phyloP scores from a whole-genome alignment of 1,140 invertebrate genomes.

The Mamestra configurata region DNA sequence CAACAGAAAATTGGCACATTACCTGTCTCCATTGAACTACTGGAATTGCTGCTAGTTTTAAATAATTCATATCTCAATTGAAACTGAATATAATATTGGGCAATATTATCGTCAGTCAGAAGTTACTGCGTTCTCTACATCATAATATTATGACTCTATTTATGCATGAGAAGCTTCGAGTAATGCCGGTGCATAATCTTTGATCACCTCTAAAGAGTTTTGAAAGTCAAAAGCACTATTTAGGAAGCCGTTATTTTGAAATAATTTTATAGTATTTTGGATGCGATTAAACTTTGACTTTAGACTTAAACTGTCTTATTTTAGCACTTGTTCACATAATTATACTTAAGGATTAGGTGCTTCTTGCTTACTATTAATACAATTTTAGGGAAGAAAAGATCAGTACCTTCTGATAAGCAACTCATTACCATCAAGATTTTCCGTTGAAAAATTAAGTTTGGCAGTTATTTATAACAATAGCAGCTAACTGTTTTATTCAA shows the following conservation, averaged over 20 bases:
- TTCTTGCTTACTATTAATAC: too few species aligned
- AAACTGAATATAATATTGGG: conserved; percentile 30
- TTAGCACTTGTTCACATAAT: too few species aligned
- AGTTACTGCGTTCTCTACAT: conserved; percentile 6
- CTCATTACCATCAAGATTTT: too few species aligned
- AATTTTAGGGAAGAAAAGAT: too few species aligned
- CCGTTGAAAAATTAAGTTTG: too few species aligned
- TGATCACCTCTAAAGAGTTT: not conserved
- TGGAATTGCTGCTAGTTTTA: conserved; percentile 5
- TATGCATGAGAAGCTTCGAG: not conserved
- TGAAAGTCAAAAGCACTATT: not conserved
- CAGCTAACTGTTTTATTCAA: too few species aligned
- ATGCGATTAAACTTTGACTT: too few species aligned
- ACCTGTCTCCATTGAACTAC: conserved; percentile 31
- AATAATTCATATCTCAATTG: conserved; percentile 47
- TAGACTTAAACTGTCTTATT: too few species aligned
- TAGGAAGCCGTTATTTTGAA: not conserved
- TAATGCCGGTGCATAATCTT: conserved; percentile 10
- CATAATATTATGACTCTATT: conserved; percentile 22
- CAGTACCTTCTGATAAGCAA: too few species aligned
- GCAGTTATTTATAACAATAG: too few species aligned
- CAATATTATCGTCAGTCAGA: conserved; percentile 6
- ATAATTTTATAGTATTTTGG: not conserved
- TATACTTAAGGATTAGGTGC: too few species aligned
- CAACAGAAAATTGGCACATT: conserved; percentile 44